Evolutionary conservation across 1,140 invertebrate genomes (phyloP), one percentile per base, ranked within the genome.

Genomic region (Lordiphosa collinella): DNA sequence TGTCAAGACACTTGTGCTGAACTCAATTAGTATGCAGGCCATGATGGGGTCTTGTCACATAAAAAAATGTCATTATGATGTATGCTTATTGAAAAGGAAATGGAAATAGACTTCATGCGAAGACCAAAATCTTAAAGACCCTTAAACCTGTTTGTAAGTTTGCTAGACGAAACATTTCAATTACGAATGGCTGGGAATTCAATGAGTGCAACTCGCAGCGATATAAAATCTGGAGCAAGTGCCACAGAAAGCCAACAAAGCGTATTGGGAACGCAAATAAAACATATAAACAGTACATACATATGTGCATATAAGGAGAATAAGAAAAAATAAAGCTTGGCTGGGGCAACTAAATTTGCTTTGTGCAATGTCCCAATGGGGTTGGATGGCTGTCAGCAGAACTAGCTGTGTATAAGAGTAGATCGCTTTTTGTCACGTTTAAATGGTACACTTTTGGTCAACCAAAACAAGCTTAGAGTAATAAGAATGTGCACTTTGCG

Each of bases 21-120:
- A 41, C 68, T 53, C 56, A 66, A 75, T 79, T 79, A 61, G 62
- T 79, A 79, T 80, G 65, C 75, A 70, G 49, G 12, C 47, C 43
- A 53, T 61, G 31, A 52, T 35, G 7, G 6, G 16, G 36, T 48
- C 41, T 44, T 29, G 25, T 29, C 25, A 29, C 25, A 29, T 8
- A 6, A 6, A 29, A 29, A 29, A 29, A 29, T 35, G 53, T 57
- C 58, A 56, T 58, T 38, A 56, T 59, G 57, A 41, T 57, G 56
- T 60, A 79, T 68, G 69, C 13, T 75, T 62, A 59, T 53, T 36
- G 43, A 75, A 79, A 75, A 64, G 75, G 75, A 79, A 80, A 79
- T 80, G 74, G 38, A 55, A 74, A 79, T 75, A 46, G 55, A 64
- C 80, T 74, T 70, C 70, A 29, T 29, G 25, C 66, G 54, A 40